Base-by-base conservation (phyloP, 2,113 vertebrate species). In the Castor canadensis region DNA sequence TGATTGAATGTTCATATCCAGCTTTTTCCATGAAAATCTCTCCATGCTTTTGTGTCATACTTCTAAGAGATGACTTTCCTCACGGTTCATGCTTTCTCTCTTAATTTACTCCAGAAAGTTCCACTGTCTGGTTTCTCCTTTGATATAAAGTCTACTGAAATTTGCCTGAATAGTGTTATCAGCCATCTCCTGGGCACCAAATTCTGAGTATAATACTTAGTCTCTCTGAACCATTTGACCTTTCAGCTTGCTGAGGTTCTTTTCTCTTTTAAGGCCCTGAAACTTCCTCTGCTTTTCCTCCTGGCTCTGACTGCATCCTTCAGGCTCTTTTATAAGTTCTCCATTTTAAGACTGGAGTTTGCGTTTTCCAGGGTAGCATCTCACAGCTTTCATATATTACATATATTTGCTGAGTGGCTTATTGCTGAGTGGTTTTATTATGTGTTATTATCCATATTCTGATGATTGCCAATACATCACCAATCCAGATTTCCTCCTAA, bases 161-260 rank as follows among this genome's bases (percentile, higher is more conserved):
- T 4, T 1, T 22, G 28, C 6, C 22, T 15, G 38, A 2, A 0
- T 24, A 40, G 56, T 16, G 19, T 73, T 60, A 15, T 1, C n/a
- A 9, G 35, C 62, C 45, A 86, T n/a, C 28, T 54, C 24, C 47
- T 80, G 64, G 62, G 28, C 9, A 72, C 45, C 67, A 58, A 6
- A 12, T n/a, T 60, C 47, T 82, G 47, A 10, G 9, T 87, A 38
- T 43, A 15, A 26, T 45, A 30, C 28, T 84, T 45, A 43, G n/a
- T 43, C 28, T 80, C 6, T 87, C 43, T 79, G 92, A 6, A 9
- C 6, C 5, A 5, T 45, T 52, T 64, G 20, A 75, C 43, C 28
- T n/a, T 12, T 54, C 72, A 67, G 56, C 71, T 54, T 17, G 38
- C 60, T 52, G 20, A 45, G 30, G 26, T 45, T 43, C 38, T 77